Evolutionary conservation across 2,888 invertebrate species (phyloP).

Genomic region (Epsilonema sp.): DNA sequence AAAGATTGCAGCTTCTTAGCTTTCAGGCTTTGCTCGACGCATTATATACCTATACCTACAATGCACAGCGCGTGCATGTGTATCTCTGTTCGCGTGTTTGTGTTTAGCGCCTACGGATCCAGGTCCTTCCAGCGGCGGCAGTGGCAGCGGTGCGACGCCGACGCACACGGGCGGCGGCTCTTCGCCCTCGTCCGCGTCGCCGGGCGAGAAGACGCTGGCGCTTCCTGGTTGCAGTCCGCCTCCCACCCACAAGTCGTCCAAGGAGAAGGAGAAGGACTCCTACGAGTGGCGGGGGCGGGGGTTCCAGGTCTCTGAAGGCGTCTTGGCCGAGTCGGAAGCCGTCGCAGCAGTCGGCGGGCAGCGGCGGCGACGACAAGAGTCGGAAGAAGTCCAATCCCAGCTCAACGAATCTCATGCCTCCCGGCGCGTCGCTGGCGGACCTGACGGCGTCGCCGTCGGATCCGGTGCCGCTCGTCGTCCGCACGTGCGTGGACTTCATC

Average conservation of each 20-base stretch:
- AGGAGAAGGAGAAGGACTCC: conserved; percentile 55
- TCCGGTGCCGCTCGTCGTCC: conserved; percentile 50
- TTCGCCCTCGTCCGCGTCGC: not conserved
- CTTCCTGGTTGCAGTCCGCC: not conserved
- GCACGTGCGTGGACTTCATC: conserved; percentile 79
- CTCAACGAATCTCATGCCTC: conserved; percentile 1
- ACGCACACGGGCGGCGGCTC: not conserved
- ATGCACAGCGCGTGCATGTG: too few relatives aligned
- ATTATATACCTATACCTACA: too few relatives aligned
- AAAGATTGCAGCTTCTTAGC: too few relatives aligned
- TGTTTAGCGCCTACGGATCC: not conserved
- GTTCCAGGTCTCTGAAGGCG: too few relatives aligned
- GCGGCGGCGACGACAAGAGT: not conserved
- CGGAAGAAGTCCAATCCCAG: not conserved
- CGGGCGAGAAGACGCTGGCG: not conserved
- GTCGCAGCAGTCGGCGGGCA: not conserved
- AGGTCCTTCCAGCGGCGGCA: too few relatives aligned
- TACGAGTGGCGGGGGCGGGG: conserved; percentile 58
- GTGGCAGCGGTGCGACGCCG: too few relatives aligned
- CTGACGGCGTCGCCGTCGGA: conserved; percentile 51
- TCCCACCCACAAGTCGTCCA: not conserved
- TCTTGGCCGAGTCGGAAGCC: conserved; percentile 18
- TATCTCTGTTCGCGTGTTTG: not conserved
- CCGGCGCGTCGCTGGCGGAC: conserved; percentile 4
- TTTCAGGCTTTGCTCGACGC: too few relatives aligned